Base-by-base conservation (phyloP, 2,113 vertebrate species). In the Erpornis zantholeuca region DNA sequence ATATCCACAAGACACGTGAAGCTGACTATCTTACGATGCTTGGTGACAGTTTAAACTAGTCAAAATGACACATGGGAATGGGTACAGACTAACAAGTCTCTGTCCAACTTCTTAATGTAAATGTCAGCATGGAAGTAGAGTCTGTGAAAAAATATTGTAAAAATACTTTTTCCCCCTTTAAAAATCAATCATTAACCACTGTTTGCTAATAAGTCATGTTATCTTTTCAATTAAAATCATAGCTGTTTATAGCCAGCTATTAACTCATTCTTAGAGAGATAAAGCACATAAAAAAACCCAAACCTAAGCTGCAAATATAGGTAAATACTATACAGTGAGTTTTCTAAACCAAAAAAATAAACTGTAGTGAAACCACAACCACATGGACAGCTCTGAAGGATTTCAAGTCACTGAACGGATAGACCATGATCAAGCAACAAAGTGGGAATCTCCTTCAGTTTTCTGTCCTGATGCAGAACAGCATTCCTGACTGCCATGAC, bases 41-140 rank as follows among this genome's bases (percentile, higher is more conserved):
- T 31, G 6, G 77, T 93, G 92, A 94, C 93, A 94, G 93, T 91
- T 97, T 95, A 79, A 86, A 91, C 94, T 90, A 93, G 90, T 96
- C 31, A 35, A 87, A 95, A 76, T 91, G 89, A 88, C 95, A 92
- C 88, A 94, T 64, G 85, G 90, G 89, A 97, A 96, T 93, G 88
- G 88, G 86, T 90, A 59, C 87, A 96, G 73, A 75, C 93, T 83
- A 92, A 96, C 86, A 90, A 49, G 12, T 88, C 90, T 83, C 80
- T 94, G 85, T 90, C 88, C 92, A 96, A 45, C 2, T 7, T 64
- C 90, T 83, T 69, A 90, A 60, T 81, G 93, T 93, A 97, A 97
- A 97, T 94, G 96, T 95, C 96, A 97, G 80, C 2, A 5, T 69
- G 64, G 90, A 95, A 96, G 82, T 88, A 71, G 68, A 96, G 86